Conservation (phyloP, 2,113 vertebrate species). For the Chloroceryle aenea region DNA sequence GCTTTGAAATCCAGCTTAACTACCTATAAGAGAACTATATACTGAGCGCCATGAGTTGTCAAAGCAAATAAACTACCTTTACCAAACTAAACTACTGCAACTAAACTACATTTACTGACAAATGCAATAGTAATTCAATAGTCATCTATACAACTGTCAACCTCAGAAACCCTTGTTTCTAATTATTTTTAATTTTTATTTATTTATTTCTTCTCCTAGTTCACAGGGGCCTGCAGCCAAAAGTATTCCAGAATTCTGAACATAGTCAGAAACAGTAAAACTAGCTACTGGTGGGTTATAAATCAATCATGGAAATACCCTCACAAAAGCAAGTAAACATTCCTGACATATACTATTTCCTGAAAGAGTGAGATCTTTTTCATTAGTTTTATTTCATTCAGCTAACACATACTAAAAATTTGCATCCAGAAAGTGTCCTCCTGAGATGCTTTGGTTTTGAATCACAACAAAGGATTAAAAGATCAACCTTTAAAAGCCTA, state of each 20-base stretch:
- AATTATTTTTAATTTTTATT: too few species aligned
- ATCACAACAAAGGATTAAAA: conserved; percentile 41
- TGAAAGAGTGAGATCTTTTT: not conserved
- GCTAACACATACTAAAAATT: not conserved
- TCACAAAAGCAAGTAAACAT: not conserved
- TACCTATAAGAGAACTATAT: not conserved
- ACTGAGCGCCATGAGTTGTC: accelerated
- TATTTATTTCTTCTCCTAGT: not conserved
- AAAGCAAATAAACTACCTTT: not conserved
- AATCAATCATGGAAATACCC: not conserved
- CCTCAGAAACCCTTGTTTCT: not conserved
- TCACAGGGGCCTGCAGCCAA: not conserved
- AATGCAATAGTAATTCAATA: not conserved
- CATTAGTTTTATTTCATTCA: not conserved
- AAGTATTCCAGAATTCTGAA: not conserved
- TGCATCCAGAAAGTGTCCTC: not conserved
- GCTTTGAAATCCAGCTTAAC: not conserved
- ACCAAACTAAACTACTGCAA: not conserved
- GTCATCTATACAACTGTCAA: not conserved
- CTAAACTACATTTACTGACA: not conserved
- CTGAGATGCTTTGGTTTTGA: not conserved
- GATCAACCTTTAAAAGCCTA: conserved; percentile 44
- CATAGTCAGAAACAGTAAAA: not conserved
- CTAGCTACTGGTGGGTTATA: not conserved
- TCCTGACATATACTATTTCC: not conserved